These are phyloP conservation scores for Prunella strophiata DNA, from an alignment of 2,797 vertebrate species.

Conservation along the genomic window DNA sequence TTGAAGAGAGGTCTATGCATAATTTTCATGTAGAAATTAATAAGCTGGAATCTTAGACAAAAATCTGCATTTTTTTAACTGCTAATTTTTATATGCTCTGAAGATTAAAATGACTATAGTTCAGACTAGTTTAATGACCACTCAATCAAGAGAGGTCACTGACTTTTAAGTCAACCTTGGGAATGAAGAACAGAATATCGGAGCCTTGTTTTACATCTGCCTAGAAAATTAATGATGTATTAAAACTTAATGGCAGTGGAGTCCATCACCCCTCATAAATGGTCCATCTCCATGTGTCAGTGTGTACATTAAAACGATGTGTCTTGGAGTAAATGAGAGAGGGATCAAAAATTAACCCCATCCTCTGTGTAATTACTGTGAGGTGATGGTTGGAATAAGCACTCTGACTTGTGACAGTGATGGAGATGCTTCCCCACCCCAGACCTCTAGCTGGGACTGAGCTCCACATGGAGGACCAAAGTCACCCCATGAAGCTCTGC, in stretches of 20 bases:
- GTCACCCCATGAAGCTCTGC: neutral
- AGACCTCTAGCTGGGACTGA: neutral
- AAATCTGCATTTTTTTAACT: neutral
- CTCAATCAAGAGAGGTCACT: slow-evolving; percentile 45
- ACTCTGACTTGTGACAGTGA: neutral
- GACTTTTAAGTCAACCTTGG: slow-evolving; percentile 58
- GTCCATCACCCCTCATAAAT: slow-evolving; percentile 48
- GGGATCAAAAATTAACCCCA: slow-evolving; percentile 60
- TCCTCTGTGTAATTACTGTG: neutral
- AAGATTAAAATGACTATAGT: slow-evolving; percentile 26
- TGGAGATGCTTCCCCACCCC: neutral
- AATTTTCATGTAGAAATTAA: slow-evolving; percentile 32
- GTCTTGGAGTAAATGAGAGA: slow-evolving; percentile 41
- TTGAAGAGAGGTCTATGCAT: neutral
- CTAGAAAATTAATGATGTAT: slow-evolving; percentile 65
- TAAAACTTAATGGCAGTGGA: slow-evolving; percentile 58
- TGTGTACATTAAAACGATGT: slow-evolving; percentile 31
- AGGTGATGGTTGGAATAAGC: neutral
- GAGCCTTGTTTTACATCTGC: slow-evolving; percentile 49
- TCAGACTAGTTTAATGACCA: slow-evolving; percentile 57
- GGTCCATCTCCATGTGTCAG: slow-evolving; percentile 24
- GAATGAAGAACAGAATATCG: slow-evolving; percentile 31
- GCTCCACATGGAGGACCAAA: neutral
- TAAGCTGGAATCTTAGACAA: neutral
- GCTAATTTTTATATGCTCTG: slow-evolving; percentile 46